These are phyloP conservation scores for Acrossocheilus fasciatus DNA, from an alignment of 2,797 vertebrate species.

Conservation along the genomic window DNA sequence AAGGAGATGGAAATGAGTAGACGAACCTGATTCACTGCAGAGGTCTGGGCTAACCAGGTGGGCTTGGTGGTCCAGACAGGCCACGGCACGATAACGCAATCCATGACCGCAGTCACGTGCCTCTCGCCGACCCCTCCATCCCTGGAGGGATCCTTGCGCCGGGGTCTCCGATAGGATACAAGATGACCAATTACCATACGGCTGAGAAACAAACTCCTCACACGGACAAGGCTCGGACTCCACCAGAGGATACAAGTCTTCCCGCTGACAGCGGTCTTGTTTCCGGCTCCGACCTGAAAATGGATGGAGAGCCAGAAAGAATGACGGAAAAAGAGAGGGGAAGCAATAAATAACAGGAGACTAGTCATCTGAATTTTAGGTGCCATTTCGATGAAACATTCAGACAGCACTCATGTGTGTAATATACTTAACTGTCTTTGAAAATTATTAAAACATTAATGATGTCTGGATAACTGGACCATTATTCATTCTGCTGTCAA, in stretches of 20 bases:
- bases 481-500: conserved; percentile 48
- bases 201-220: conserved; percentile 81
- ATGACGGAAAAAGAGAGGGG: conserved; percentile 2
- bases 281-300: conserved; percentile 36
- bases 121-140: conserved; percentile 68
- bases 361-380: background rate
- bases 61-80: conserved; percentile 84
- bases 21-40: conserved; percentile 89
- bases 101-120: conserved; percentile 87
- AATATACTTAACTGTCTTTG: conserved; percentile 38
- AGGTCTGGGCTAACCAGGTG: conserved; percentile 80
- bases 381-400: conserved; percentile 22
- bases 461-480: conserved; percentile 42
- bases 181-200: conserved; percentile 92
- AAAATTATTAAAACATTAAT: conserved; percentile 50
- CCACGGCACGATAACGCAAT: conserved; percentile 81
- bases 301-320: background rate
- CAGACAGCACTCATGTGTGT: conserved; percentile 34
- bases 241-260: conserved; percentile 83
- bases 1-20: background rate
- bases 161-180: conserved; percentile 82
- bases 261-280: conserved; percentile 85
- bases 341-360: background rate
- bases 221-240: conserved; percentile 89
- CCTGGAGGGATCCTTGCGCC: conserved; percentile 61